Evolutionary conservation across 2,797 vertebrate species (phyloP).

Genomic region (Choloepus didactylus): DNA sequence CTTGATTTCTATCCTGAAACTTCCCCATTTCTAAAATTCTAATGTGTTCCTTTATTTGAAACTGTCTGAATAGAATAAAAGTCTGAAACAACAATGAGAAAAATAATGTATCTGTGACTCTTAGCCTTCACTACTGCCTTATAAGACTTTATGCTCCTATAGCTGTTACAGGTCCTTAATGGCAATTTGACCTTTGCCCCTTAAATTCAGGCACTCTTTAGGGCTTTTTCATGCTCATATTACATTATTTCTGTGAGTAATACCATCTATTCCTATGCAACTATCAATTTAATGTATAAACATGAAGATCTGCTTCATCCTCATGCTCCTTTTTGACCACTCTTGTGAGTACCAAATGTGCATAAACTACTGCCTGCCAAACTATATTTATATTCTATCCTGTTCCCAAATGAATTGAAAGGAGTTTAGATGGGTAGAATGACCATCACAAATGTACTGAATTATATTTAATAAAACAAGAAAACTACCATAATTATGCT

Average conservation of each 20-base stretch:
- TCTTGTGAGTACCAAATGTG: neutral
- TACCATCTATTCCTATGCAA: neutral
- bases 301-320: neutral
- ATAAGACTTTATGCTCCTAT: neutral
- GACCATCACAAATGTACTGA: neutral
- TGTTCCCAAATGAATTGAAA: neutral
- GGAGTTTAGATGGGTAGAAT: neutral
- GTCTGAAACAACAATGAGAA: neutral
- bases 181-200: neutral
- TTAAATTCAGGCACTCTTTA: neutral
- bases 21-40: neutral
- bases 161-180: neutral
- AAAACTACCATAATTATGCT: neutral
- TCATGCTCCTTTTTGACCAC: neutral
- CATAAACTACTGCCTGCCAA: neutral
- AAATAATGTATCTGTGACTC: neutral
- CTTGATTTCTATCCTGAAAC: conserved; percentile 50
- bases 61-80: neutral
- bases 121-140: neutral
- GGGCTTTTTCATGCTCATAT: neutral
- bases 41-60: neutral
- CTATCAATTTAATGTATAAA: neutral
- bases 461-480: conserved; percentile 47
- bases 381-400: neutral
- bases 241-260: neutral